Percentiles rank a stretch among this genome's conserved stretches.
Conservation (phyloP, 2,888 invertebrate genomes). For the Drosophila hamatofila region DNA sequence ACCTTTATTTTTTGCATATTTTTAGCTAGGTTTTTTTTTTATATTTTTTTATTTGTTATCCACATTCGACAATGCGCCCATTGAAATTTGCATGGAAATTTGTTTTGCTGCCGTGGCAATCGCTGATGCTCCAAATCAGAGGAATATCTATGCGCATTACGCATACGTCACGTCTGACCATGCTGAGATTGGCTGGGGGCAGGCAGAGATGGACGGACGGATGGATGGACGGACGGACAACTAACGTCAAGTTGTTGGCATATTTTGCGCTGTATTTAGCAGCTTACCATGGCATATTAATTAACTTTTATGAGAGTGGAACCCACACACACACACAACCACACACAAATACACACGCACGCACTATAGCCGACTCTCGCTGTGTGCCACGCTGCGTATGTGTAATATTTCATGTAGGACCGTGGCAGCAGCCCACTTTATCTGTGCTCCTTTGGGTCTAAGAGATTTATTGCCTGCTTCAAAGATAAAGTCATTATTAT, state of each 20-base stretch:
- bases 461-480: constrained; percentile 78
- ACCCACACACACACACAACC: constrained; percentile 6
- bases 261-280: constrained; percentile 70
- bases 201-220: not conserved
- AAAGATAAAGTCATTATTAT: constrained; percentile 79
- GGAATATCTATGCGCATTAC: constrained; percentile 28
- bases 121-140: constrained; percentile 17
- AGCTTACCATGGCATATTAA: constrained; percentile 72
- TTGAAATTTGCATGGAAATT: constrained; percentile 74
- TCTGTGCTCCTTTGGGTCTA: constrained; percentile 63
- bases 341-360: constrained; percentile 7
- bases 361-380: not conserved
- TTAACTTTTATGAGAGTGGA: constrained; percentile 73
- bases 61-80: constrained; percentile 64
- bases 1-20: constrained; percentile 57
- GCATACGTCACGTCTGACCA: constrained; percentile 53
- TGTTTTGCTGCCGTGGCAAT: constrained; percentile 52
- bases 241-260: constrained; percentile 52
- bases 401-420: constrained; percentile 74
- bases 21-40: not conserved
- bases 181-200: no score
- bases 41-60: not conserved
- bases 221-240: not conserved
- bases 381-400: constrained; percentile 46
- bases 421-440: constrained; percentile 36